Base-by-base conservation (phyloP, 2,797 vertebrate genomes). In the Karalla daura region DNA sequence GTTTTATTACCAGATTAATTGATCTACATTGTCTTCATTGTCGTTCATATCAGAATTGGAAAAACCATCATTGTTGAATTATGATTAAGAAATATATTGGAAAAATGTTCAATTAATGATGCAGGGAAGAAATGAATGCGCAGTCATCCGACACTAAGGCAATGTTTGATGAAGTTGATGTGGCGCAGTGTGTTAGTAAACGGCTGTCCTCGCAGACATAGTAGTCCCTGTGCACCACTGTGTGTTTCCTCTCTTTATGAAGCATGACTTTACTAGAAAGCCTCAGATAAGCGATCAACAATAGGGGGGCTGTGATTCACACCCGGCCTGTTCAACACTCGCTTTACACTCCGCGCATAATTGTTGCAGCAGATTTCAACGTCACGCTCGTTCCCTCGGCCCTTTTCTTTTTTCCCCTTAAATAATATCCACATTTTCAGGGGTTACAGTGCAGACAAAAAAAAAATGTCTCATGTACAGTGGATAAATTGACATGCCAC, bases 401-500 rank as follows among this genome's bases (percentile, higher is more conserved):
- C 62, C 25, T 36, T 77, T 84, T 83, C 24, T 68, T 55, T n/a
- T n/a, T n/a, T n/a, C n/a, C n/a, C n/a, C n/a, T n/a, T n/a, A n/a
- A 73, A 83, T 84, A 70, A 78, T 43, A 43, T 43, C 64, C 61
- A 63, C 77, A 80, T 76, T 86, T 77, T 76, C 39, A 37, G 63
- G 65, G 70, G 67, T 87, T 70, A 84, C 71, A 69, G 65, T 68
- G 54, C 45, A 77, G 79, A 77, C 63, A 65, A 76, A 86, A 79
- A 86, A 78, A 83, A 85, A 86, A 86, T 71, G 51, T 82, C 58
- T 77, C 25, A 41, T 18, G 5, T 62, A 68, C 70, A 67, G 77
- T 35, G 71, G 56, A 63, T 87, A 84, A 90, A 91, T 86, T 90
- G 80, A 66, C 70, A 63, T 54, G 76, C 63, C 78, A 83, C 70